phyloP scores from a whole-genome alignment of 2,888 invertebrate genomes.

The Apamea monoglypha region DNA sequence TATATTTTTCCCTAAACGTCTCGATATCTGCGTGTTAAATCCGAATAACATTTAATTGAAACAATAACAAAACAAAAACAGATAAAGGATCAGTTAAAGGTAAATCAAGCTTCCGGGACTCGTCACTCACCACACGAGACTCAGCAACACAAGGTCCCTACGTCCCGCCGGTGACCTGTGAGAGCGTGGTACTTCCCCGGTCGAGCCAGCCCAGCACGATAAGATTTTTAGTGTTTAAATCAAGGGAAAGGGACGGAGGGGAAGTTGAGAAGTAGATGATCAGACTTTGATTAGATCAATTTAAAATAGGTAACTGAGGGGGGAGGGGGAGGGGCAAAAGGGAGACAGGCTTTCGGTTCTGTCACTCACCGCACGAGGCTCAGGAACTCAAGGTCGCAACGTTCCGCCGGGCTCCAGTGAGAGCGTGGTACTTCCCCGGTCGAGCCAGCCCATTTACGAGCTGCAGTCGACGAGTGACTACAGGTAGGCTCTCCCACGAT shows the following conservation, averaged over 20 bases:
- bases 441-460: constrained; percentile 26
- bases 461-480: not conserved
- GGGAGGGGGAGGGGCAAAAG: too few relatives aligned
- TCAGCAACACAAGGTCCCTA: constrained; percentile 9
- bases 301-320: too few relatives aligned
- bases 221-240: not conserved
- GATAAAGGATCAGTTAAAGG: not conserved
- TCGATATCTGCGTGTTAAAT: not conserved
- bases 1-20: too few relatives aligned
- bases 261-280: too few relatives aligned
- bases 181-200: constrained; percentile 43
- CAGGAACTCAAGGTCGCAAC: constrained; percentile 1
- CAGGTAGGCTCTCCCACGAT: not conserved
- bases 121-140: constrained; percentile 26
- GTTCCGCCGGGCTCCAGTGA: constrained; percentile 11
- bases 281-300: too few relatives aligned
- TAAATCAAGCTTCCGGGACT: constrained; percentile 1
- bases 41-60: not conserved
- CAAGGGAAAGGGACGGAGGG: not conserved
- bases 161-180: not conserved
- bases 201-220: too few relatives aligned
- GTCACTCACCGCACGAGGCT: constrained; percentile 33
- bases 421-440: constrained; percentile 47
- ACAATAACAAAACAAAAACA: not conserved
- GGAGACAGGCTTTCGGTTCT: too few relatives aligned